phyloP scores from a whole-genome alignment of 2,113 vertebrate species.

The Psilopogon haemacephalus region DNA sequence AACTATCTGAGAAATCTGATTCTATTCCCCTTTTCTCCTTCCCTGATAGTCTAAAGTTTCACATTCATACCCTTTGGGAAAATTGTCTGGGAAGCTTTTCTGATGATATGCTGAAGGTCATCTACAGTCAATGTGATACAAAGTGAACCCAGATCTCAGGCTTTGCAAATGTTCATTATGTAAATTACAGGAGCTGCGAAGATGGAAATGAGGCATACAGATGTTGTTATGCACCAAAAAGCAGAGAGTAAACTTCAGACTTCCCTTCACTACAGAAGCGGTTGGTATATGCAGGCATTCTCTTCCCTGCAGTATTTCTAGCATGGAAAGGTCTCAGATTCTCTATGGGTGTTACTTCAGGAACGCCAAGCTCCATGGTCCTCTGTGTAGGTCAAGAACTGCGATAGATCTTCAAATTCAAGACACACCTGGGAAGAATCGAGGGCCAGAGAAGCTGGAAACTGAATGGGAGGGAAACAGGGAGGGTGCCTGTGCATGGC shows the following conservation, averaged over 20 bases:
- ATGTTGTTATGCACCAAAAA: conserved; percentile 48
- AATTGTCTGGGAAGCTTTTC: conserved; percentile 51
- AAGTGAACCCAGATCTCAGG: conserved; percentile 50
- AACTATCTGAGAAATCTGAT: not conserved
- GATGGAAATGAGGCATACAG: conserved; percentile 52
- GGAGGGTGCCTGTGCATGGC: fast-evolving
- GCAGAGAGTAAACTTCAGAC: conserved; percentile 53
- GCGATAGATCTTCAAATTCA: not conserved
- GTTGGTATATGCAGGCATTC: not conserved
- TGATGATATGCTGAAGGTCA: conserved; percentile 62
- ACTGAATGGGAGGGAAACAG: not conserved
- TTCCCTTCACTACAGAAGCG: conserved; percentile 41
- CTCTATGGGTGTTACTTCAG: not conserved
- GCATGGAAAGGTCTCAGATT: conserved; percentile 9
- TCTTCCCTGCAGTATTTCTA: not conserved
- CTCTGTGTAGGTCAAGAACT: not conserved
- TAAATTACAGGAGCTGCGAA: conserved; percentile 68
- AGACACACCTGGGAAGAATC: not conserved
- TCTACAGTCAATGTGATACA: conserved; percentile 36
- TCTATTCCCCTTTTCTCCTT: not conserved
- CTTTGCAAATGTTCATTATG: conserved; percentile 70
- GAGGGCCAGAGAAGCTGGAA: not conserved
- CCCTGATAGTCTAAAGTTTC: not conserved
- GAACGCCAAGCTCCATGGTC: not conserved
- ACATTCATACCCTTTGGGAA: conserved; percentile 34